A percentile compares a stretch with the other conserved stretches of the same genome.
phyloP scores from a whole-genome alignment of 2,113 vertebrate species.

The Xenus cinereus region DNA sequence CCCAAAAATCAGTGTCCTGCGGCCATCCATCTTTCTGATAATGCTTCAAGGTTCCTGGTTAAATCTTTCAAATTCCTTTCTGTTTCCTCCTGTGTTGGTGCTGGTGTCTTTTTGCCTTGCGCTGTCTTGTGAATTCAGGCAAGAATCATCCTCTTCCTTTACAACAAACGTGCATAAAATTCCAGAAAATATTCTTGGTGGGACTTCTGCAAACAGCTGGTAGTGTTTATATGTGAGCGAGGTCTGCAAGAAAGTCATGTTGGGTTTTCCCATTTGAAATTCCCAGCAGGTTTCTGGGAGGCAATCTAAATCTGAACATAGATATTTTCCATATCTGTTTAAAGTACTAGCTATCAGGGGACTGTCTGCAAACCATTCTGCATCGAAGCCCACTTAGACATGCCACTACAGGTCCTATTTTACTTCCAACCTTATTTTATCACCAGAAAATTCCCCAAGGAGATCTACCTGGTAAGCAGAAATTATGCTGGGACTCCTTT shows the following conservation, averaged over 20 bases:
- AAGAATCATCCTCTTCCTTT: not conserved
- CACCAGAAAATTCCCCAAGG: not conserved
- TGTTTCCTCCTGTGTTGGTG: not conserved
- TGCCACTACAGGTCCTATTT: not conserved
- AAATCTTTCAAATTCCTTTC: not conserved
- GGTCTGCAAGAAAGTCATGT: not conserved
- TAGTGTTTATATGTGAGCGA: not conserved
- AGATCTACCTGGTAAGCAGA: not conserved
- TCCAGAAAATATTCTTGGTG: not conserved
- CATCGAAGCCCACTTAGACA: not conserved
- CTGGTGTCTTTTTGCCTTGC: not conserved
- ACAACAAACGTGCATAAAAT: not conserved
- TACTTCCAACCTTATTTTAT: not conserved
- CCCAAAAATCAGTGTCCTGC: not conserved
- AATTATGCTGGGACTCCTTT: not conserved
- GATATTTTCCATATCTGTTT: not conserved
- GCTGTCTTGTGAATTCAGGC: fast-evolving
- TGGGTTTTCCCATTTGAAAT: not conserved
- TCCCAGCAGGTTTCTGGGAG: not conserved
- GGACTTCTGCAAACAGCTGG: not conserved
- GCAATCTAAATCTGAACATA: not conserved
- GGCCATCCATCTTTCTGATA: not conserved
- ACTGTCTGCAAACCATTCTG: not conserved
- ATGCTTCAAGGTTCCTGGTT: not conserved
- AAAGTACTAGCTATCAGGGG: not conserved